phyloP scores from a whole-genome alignment of 2,797 vertebrate genomes.

The Molothrus ater region DNA sequence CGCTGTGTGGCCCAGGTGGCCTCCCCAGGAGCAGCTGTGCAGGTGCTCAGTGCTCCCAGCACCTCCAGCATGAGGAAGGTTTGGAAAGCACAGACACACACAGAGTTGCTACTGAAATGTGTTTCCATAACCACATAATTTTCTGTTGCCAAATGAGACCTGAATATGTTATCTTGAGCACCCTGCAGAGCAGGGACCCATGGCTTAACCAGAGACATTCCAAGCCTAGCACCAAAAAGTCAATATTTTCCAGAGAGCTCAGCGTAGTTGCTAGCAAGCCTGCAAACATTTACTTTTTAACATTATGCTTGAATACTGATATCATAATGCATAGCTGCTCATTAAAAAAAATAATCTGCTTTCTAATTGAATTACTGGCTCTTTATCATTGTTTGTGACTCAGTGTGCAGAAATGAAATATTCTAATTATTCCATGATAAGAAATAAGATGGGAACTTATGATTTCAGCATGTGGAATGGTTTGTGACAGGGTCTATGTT shows the following conservation, averaged over 20 bases:
- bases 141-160: neutral
- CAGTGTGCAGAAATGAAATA: slow-evolving; percentile 1
- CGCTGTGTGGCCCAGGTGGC: accelerated
- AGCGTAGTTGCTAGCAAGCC: neutral
- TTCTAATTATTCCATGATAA: slow-evolving; percentile 30
- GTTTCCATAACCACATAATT: neutral
- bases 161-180: neutral
- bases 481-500: neutral
- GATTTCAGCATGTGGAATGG: neutral
- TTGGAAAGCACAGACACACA: neutral
- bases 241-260: neutral
- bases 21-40: neutral
- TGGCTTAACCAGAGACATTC: neutral
- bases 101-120: neutral
- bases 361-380: slow-evolving; percentile 34
- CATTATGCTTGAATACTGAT: neutral
- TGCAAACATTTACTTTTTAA: neutral
- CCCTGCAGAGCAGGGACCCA: neutral
- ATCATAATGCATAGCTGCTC: neutral
- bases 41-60: neutral
- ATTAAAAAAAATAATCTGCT: neutral
- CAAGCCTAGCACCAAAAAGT: neutral
- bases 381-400: slow-evolving; percentile 25
- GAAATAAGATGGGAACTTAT: neutral
- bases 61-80: accelerated